Evolutionary conservation across 2,113 vertebrate genomes (phyloP).

Genomic region (Procavia capensis): DNA sequence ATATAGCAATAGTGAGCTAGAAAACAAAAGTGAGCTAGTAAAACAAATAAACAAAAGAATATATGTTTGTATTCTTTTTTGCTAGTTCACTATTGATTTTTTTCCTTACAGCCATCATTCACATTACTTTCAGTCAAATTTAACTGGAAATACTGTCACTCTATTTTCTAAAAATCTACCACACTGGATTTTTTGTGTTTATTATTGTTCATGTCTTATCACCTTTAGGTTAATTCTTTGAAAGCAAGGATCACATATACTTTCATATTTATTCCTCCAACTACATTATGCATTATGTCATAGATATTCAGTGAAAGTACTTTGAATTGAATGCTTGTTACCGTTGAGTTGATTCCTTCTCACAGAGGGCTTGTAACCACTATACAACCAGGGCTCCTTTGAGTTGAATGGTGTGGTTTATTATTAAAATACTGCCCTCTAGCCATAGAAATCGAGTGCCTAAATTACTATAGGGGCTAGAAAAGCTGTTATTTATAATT

Average conservation of each 20-base stretch:
- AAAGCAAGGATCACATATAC: not conserved
- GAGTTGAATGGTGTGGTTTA: not conserved
- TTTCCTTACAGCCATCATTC: not conserved
- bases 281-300: not conserved
- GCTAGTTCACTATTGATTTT: not conserved
- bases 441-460: not conserved
- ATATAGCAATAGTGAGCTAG: no score
- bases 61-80: not conserved
- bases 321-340: not conserved
- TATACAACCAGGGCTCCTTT: no score
- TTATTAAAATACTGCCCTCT: not conserved
- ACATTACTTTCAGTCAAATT: not conserved
- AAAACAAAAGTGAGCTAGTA: no score
- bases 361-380: no score
- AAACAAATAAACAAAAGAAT: no score
- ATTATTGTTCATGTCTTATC: not conserved
- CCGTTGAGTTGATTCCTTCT: no score
- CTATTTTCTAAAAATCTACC: not conserved
- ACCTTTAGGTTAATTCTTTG: not conserved
- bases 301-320: not conserved
- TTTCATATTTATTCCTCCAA: not conserved
- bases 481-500: slow-evolving; percentile 23
- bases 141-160: not conserved
- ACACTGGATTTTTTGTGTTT: not conserved
- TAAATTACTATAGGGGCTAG: not conserved